A percentile compares a stretch with the other conserved stretches of the same genome.
Evolutionary conservation across 2,888 invertebrate genomes (phyloP).

Genomic region (Morinoia aosen): DNA sequence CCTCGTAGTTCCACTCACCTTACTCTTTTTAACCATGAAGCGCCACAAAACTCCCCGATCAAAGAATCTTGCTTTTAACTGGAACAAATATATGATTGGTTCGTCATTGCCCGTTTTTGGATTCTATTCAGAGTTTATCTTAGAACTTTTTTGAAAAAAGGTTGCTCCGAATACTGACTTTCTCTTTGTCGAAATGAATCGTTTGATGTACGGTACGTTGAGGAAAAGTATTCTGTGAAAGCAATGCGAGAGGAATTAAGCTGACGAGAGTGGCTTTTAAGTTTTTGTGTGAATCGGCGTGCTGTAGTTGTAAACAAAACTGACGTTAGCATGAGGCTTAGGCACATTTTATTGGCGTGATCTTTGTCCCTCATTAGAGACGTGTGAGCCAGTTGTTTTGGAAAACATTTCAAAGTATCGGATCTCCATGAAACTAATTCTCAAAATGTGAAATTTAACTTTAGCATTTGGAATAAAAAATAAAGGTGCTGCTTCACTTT

Average conservation of each 20-base stretch:
- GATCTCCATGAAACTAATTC: too few species aligned
- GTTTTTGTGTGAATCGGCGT: background rate
- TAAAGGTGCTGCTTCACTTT: too few species aligned
- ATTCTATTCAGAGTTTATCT: background rate
- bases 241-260: background rate
- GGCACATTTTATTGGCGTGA: too few species aligned
- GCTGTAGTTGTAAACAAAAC: background rate
- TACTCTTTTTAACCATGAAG: background rate
- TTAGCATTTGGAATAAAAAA: too few species aligned
- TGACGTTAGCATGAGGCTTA: background rate
- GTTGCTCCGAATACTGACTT: background rate
- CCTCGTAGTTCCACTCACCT: background rate
- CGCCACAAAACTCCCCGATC: background rate
- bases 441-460: too few species aligned
- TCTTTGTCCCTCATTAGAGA: background rate
- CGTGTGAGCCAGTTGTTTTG: background rate
- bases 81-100: background rate
- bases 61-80: background rate
- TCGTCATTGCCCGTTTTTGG: background rate
- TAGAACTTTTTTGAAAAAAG: background rate
- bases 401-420: background rate
- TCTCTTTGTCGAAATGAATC: background rate
- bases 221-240: background rate
- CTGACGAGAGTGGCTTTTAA: background rate
- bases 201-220: background rate